Percentiles rank a stretch among this genome's conserved stretches.
Evolutionary conservation across 1,140 invertebrate genomes (phyloP).

Genomic region (Tenebrio molitor): DNA sequence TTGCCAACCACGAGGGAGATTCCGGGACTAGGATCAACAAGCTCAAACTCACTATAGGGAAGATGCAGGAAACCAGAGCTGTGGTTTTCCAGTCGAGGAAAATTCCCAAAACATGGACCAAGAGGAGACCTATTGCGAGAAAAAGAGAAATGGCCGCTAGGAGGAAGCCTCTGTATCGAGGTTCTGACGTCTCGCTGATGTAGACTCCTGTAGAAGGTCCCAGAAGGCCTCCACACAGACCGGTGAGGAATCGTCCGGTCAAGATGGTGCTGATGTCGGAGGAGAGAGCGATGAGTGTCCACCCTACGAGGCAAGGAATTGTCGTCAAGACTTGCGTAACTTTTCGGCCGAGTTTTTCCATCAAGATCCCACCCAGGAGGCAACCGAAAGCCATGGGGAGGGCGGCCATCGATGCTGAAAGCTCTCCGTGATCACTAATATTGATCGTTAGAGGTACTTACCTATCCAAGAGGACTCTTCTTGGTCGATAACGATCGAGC

Average conservation of each 20-base stretch:
- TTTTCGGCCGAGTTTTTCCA: slow-evolving; percentile 79
- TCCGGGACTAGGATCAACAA: slow-evolving; percentile 74
- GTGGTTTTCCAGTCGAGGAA: slow-evolving; percentile 73
- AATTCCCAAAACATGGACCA: slow-evolving; percentile 73
- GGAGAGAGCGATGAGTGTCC: slow-evolving; percentile 73
- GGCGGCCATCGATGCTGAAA: slow-evolving; percentile 69
- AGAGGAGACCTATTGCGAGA: slow-evolving; percentile 71
- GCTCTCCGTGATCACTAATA: neutral
- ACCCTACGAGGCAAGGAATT: slow-evolving; percentile 76
- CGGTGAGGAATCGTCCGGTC: slow-evolving; percentile 77
- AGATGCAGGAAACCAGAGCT: slow-evolving; percentile 69
- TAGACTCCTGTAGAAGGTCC: slow-evolving; percentile 58
- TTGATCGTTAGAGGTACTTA: slow-evolving; percentile 10
- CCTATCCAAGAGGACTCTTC: slow-evolving; percentile 73
- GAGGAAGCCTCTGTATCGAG: slow-evolving; percentile 72
- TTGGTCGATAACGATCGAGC: slow-evolving; percentile 66
- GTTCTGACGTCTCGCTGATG: slow-evolving; percentile 71
- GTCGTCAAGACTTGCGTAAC: slow-evolving; percentile 73
- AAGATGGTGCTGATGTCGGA: slow-evolving; percentile 69
- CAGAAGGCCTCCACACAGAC: slow-evolving; percentile 67
- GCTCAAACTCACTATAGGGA: slow-evolving; percentile 68
- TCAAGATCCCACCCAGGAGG: slow-evolving; percentile 71
- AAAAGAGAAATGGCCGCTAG: slow-evolving; percentile 70
- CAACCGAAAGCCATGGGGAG: slow-evolving; percentile 74
- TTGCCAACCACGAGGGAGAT: slow-evolving; percentile 79